Evolutionary conservation across 2,888 invertebrate genomes (phyloP).

Genomic region (Gisinianus flammeolus): DNA sequence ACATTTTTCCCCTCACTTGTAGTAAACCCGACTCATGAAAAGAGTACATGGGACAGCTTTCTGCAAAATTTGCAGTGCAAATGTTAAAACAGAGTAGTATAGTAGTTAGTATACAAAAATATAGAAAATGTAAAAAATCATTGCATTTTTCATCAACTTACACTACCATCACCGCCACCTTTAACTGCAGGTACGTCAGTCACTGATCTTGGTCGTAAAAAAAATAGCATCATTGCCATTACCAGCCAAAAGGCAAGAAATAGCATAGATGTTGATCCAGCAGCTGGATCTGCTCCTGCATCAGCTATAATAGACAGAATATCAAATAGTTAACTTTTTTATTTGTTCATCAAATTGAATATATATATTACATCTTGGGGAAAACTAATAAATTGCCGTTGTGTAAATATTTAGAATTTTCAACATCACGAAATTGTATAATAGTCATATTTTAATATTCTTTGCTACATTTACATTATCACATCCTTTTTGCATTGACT

Average conservation of each 20-base stretch:
- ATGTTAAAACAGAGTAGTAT: background rate
- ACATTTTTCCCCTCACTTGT: background rate
- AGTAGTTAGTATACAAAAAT: background rate
- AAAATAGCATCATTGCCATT: conserved; percentile 65
- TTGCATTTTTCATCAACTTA: conserved; percentile 6
- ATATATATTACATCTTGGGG: too few species aligned
- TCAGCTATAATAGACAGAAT: conserved; percentile 15
- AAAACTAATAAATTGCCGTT: too few species aligned
- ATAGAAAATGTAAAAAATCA: background rate
- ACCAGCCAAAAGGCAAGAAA: conserved; percentile 65
- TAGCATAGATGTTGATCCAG: conserved; percentile 60
- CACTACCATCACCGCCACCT: conserved; percentile 61
- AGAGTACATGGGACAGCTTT: too few species aligned
- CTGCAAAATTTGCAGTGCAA: background rate
- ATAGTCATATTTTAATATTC: too few species aligned
- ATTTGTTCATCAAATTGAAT: too few species aligned
- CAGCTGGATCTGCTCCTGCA: conserved; percentile 21
- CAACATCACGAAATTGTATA: too few species aligned
- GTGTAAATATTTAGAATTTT: too few species aligned
- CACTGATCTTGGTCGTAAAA: conserved; percentile 65
- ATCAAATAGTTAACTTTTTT: background rate
- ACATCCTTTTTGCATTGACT: too few species aligned
- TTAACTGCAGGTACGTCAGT: conserved; percentile 61
- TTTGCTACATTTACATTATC: too few species aligned
- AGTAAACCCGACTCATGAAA: background rate